Conservation (phyloP, 2,797 vertebrate species). For the Gallinago solitaria region DNA sequence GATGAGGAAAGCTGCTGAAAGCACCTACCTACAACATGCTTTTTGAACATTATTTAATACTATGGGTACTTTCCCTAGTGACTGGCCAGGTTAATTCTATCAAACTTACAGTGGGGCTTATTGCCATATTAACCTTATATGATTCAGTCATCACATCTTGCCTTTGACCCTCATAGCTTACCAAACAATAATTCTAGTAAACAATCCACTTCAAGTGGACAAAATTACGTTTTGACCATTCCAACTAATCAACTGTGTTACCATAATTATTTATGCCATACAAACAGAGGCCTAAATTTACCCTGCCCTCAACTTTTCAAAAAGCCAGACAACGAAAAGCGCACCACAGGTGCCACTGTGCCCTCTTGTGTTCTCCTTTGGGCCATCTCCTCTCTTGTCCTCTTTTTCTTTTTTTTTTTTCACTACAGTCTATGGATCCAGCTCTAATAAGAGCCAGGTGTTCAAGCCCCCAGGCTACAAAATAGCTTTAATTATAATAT, state of each 20-base stretch:
- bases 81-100: background rate
- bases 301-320: background rate
- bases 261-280: background rate
- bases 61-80: background rate
- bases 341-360: slow-evolving; percentile 62
- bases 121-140: background rate
- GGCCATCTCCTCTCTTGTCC: slow-evolving; percentile 16
- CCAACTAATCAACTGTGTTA: background rate
- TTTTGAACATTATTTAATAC: background rate
- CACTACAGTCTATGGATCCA: background rate
- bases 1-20: background rate
- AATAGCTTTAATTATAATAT: slow-evolving; percentile 58
- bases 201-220: background rate
- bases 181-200: background rate
- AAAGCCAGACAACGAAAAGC: background rate
- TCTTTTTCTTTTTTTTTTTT: background rate
- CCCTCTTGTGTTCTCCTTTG: slow-evolving; percentile 59
- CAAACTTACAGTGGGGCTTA: background rate
- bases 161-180: background rate
- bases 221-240: background rate
- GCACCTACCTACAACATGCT: background rate
- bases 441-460: slow-evolving; percentile 55
- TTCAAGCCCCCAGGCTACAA: slow-evolving; percentile 1
- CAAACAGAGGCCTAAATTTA: background rate
- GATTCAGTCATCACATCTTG: background rate